Evolutionary conservation across 2,797 vertebrate species (phyloP).

Genomic region (Betta splendens): DNA sequence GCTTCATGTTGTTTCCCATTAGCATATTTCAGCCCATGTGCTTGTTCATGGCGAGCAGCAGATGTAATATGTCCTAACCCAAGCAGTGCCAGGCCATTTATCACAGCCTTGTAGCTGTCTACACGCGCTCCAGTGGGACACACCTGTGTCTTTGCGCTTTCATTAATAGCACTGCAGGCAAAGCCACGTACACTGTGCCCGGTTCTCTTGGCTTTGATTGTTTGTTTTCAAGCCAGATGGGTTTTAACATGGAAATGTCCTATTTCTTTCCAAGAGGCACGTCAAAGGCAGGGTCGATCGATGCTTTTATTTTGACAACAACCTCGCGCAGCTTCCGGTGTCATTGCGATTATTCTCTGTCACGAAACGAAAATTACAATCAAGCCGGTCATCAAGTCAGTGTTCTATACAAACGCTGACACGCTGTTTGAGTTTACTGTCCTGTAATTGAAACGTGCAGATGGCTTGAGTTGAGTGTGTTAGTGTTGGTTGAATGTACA

Average conservation of each 20-base stretch:
- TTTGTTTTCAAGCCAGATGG: background rate
- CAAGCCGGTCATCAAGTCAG: constrained; percentile 19
- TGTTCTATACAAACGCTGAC: constrained; percentile 32
- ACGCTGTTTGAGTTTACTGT: constrained; percentile 29
- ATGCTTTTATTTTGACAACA: constrained; percentile 55
- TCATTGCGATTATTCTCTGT: background rate
- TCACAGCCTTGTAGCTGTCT: background rate
- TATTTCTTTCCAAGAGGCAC: background rate
- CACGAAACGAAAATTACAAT: constrained; percentile 34
- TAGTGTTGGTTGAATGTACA: background rate
- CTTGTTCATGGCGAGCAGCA: background rate
- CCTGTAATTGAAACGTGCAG: constrained; percentile 26
- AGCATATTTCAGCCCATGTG: background rate
- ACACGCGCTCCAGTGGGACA: background rate
- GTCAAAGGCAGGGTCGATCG: fast-evolving
- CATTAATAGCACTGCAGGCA: background rate
- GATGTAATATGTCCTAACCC: background rate
- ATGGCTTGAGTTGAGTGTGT: background rate
- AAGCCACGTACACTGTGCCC: background rate
- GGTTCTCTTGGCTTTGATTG: background rate
- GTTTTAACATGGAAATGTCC: background rate
- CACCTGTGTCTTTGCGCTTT: background rate
- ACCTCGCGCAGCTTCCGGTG: background rate
- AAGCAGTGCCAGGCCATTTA: background rate
- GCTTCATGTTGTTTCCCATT: too few relatives aligned